Evolutionary conservation across 2,797 vertebrate genomes (phyloP), one percentile per base, ranked within the genome.

Genomic region (Anabacerthia variegaticeps): DNA sequence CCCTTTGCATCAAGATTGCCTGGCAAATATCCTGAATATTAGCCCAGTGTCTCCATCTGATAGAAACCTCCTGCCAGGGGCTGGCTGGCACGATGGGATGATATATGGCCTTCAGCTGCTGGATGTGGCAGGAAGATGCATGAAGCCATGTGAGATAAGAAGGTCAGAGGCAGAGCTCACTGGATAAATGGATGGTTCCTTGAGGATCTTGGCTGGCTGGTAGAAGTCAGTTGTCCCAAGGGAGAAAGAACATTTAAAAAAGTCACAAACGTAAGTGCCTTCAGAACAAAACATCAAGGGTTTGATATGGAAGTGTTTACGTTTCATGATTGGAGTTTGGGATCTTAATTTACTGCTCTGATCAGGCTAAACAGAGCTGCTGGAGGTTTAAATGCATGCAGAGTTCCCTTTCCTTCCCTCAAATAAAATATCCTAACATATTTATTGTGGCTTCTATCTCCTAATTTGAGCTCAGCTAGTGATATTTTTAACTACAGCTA

Each of bases 121-220:
- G 85, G 51, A 66, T 48, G 62, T 92, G 85, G 87, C 95, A 93
- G 75, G 61, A 72, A 80, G 84, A 91, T 51, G 49, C 41, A 82
- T 52, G 82, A 62, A 96, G 36, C 39, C 69, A 3, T 14, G 32
- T 6, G 72, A 89, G 92, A 89, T 81, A 96, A 89, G 68, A 54
- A 69, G 36, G 65, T 74, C 62, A 54, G 43, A 77, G 72, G 54
- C 71, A 87, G 75, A 93, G 20, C 61, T 74, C n/a, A 1, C 20
- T 41, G 41, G 32, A 48, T 78, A 74, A 82, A 92, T 88, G 37
- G 67, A 73, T 73, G 36, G 11, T 59, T 79, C 68, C 76, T 83
- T 22, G 65, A 93, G 43, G 58, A 80, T 37, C 54, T 93, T 56
- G 83, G 26, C 22, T 79, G 52, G 10, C 56, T 63, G 43, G 23